Evolutionary conservation across 2,797 vertebrate species (phyloP), one percentile per base, ranked within the genome.

Genomic region (Halcyon badia): DNA sequence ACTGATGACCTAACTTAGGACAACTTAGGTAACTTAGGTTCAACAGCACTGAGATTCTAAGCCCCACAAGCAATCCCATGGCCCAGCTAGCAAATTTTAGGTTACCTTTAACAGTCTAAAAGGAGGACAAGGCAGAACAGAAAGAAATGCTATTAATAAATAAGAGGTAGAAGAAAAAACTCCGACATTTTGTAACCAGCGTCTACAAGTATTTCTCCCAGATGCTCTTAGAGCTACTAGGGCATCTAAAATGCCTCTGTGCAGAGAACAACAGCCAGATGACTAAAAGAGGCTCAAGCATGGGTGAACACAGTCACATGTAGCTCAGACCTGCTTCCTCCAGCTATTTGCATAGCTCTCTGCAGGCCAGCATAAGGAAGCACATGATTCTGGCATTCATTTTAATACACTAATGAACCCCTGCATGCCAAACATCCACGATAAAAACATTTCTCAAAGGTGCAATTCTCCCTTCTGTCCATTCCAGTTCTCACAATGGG

Each of bases 341-440:
- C 69, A 86, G 72, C 41, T 41, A 91, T 91, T 87, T 69, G 64
- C 87, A 83, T 72, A 72, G 56, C 60, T 80, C 62, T 91, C 60
- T 89, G 84, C 18, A 6, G 72, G 72, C 56, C 46, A n/a, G 41
- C 31, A 10, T 13, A 61, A 52, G 76, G 81, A 87, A 89, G 46
- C 48, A 84, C 83, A 19, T 30, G 87, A 28, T 69, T 69, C 78
- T 60, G 77, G 35, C 41, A 33, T 30, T 76, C 46, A 72, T 54
- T 91, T 66, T 46, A 77, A 69, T 8, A 56, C 9, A 41, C 21
- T 42, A 33, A 60, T 24, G 49, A 80, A 83, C 64, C 19, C 30
- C 11, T 28, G 48, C 26, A 30, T 21, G 49, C 24, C 39, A 88
- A 83, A 90, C 35, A 58, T 22, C 65, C 4, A 3, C 0, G 0